Evolutionary conservation across 2,797 vertebrate genomes (phyloP).

Genomic region (Salmo trutta): DNA sequence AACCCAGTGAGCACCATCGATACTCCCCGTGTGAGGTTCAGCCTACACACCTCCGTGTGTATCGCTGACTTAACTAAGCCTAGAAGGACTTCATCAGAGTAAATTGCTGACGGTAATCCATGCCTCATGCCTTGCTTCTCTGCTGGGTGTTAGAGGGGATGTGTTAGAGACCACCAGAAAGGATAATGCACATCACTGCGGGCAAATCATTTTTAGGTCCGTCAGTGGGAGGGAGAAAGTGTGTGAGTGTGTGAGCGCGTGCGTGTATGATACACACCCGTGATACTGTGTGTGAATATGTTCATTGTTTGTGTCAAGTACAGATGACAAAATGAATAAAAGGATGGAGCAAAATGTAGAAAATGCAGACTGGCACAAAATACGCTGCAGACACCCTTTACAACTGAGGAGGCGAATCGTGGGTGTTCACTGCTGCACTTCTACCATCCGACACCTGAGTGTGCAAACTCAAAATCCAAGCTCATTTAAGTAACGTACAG

Average conservation of each 20-base stretch:
- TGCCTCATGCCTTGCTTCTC: conserved; percentile 19
- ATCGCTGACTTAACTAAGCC: conserved; percentile 15
- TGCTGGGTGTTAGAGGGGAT: conserved; percentile 38
- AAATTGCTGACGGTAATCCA: conserved; percentile 60
- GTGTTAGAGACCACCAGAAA: background rate
- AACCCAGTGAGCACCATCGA: background rate
- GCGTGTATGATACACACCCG: background rate
- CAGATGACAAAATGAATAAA: background rate
- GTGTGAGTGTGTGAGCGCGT: background rate
- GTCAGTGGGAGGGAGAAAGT: background rate
- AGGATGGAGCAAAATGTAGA: background rate
- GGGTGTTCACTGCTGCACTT: background rate
- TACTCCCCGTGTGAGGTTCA: background rate
- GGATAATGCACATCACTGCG: conserved; percentile 3
- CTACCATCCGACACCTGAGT: background rate
- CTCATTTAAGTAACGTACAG: background rate
- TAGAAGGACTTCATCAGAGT: conserved; percentile 43
- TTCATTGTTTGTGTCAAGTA: background rate
- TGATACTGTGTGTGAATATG: background rate
- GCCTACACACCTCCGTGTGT: conserved; percentile 12
- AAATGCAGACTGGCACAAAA: background rate
- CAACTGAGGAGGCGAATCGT: background rate
- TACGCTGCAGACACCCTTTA: background rate
- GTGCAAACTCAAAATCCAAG: background rate
- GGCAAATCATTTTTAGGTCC: background rate